Evolutionary conservation across 2,113 vertebrate genomes (phyloP), one percentile per base, ranked within the genome.

Genomic region (Tyrannus savana): DNA sequence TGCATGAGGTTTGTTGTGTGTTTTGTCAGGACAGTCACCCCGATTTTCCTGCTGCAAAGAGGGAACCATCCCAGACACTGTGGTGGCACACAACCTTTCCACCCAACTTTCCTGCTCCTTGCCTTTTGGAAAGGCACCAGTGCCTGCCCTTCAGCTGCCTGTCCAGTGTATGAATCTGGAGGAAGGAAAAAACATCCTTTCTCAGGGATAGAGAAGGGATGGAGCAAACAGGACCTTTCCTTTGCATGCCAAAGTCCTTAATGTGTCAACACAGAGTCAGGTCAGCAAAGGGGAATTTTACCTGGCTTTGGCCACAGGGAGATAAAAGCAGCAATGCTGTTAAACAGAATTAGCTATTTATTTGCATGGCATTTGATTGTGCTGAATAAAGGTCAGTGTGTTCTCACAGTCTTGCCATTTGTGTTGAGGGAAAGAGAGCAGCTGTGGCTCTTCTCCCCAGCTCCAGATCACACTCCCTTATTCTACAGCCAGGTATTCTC

Each of bases 321-420:
- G 67, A 87, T 67, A 93, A 93, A 87, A 78, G 50, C 69, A 78
- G 55, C 60, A 41, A 52, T 0, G 1, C 47, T 85, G 68, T 33
- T 93, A 47, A 89, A 82, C 28, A 90, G 82, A 93, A 91, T 79
- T 73, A 91, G 59, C 14, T 68, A 4, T 87, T 95, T 95, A 69
- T 93, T 95, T 81, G 69, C 63, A 59, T 63, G 81, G 62, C 87
- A 89, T 96, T 95, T 95, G 59, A 75, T 19, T 47, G 69, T 1
- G 1, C 23, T 46, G 80, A 28, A 58, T 66, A 94, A 91, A 96
- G 87, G 95, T 96, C 91, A 95, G 7, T 23, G 60, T 84, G 60
- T 79, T 93, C 92, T 96, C 90, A 91, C 63, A 87, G 81, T 25
- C 56, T 55, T 91, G 46, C 41, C 10, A 5, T 53, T 84, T 89